These are phyloP conservation scores for Crotalus horridus DNA, from an alignment of 2,113 vertebrate genomes.

Conservation along the genomic window DNA sequence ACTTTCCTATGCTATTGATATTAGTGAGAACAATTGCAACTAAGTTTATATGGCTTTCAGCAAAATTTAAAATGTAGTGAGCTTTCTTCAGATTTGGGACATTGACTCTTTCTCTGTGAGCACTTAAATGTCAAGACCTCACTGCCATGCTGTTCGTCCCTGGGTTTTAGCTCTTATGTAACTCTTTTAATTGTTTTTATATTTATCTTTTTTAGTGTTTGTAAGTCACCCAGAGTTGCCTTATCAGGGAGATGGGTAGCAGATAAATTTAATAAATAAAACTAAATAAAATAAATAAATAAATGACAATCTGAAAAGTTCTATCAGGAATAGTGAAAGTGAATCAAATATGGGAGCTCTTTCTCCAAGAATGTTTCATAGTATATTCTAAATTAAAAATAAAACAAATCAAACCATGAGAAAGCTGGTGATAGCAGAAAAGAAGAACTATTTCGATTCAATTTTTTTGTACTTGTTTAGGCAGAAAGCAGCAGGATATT, in stretches of 20 bases:
- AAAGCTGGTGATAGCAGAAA: not conserved
- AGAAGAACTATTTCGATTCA: not conserved
- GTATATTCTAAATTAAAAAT: not conserved
- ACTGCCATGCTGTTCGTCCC: not conserved
- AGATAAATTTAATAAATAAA: not conserved
- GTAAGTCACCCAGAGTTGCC: not conserved
- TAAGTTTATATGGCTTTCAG: not conserved
- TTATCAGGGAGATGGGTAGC: not conserved
- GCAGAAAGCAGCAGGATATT: not conserved
- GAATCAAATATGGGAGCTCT: not conserved
- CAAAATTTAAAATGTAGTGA: not conserved
- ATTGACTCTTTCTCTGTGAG: not conserved
- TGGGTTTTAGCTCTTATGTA: not conserved
- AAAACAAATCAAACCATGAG: not conserved
- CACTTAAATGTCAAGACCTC: not conserved
- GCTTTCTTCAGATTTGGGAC: not conserved
- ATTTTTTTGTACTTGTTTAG: not conserved
- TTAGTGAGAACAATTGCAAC: not conserved
- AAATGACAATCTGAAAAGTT: not conserved
- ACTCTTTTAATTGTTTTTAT: not conserved
- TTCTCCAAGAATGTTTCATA: not conserved
- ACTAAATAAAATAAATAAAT: too few species aligned
- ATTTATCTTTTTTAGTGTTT: not conserved
- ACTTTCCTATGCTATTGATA: not conserved
- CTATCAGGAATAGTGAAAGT: not conserved